Evolutionary conservation across 2,113 vertebrate genomes (phyloP), one percentile per base, ranked within the genome.

Genomic region (Chlorodrepanis virens): DNA sequence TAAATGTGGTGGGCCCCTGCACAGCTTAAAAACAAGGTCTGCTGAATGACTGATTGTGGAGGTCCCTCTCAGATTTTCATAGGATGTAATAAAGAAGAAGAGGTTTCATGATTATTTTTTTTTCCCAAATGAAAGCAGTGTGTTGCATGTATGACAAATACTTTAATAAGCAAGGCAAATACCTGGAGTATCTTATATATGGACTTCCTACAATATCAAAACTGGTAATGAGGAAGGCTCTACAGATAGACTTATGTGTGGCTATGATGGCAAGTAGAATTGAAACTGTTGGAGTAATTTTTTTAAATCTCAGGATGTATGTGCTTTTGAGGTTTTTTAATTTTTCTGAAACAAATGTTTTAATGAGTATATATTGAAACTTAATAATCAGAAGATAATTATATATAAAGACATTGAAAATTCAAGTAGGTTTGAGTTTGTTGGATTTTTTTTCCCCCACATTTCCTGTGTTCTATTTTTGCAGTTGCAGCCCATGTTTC

Each of bases 401-500:
- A 54, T 65, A 50, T 76, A 40, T 59, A 33, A 78, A 82, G 54
- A 71, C 54, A 19, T 79, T 95, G 93, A 83, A 87, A 95, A 80
- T 90, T 93, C 65, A 82, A 10, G 56, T 81, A 44, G 35, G 24
- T 84, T 95, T 90, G 57, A 16, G 14, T 33, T 83, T 60, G 16
- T 68, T 76, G 45, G 16, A 7, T 18, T 68, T 52, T 49, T 52
- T 21, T 7, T 0, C 22, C n/a, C 42, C 28, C 44, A 60, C 40
- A 81, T 89, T 81, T 90, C 42, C 57, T 90, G 49, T 19, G 11
- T 86, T 78, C 84, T 96, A 47, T 81, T 94, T 96, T 96, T 93
- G 57, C 52, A 64, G 33, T 95, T 83, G 76, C 45, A 81, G 10
- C 88, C 80, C 39, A 31, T 75, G 25, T 71, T 94, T 89, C 90